Evolutionary conservation across 2,888 invertebrate genomes (phyloP), one percentile per base, ranked within the genome.

Genomic region (Amaurobius ferox): DNA sequence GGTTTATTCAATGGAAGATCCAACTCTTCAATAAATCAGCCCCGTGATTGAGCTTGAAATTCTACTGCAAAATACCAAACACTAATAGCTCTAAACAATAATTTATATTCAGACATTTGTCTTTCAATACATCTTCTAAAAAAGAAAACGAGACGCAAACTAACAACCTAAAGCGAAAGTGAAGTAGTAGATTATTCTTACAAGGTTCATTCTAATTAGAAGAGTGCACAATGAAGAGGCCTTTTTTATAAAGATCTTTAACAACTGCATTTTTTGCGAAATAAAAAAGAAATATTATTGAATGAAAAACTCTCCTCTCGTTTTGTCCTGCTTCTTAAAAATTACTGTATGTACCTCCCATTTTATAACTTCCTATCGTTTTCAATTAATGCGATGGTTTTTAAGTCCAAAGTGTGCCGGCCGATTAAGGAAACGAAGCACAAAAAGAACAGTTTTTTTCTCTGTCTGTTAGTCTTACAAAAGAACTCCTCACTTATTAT

Each of bases 311-410:
- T 2, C 2, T 9, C 44, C 16, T 44, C 16, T 16, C 13, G 6
- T 44, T 44, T 44, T 5, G 35, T 35, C 35, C 9, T 35, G 5
- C 35, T 35, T 35, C 9, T 35, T 35, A 7, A 7, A 2, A 16
- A 23, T 55, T 55, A 55, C 11, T 55, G 23, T 55, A 55, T 19
- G 23, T 55, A 23, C 19, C 23, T 3, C 16, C 11, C 55, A 16
- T 55, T 55, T 55, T 55, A 55, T 55, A 23, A 11, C 55, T 55
- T 55, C 55, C 55, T 55, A 55, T 55, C 55, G 23, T 55, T 55
- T 55, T 55, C 55, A 55, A 55, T 55, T 55, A 55, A 55, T 11
- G 55, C 23, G 55, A 55, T 55, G 55, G 23, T 55, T 2, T 55
- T 35, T 11, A 23, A 55, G 2, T 23, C 19, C 3, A 55, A 55